Conservation (phyloP, 2,888 invertebrate genomes). For the Noctua pronuba region DNA sequence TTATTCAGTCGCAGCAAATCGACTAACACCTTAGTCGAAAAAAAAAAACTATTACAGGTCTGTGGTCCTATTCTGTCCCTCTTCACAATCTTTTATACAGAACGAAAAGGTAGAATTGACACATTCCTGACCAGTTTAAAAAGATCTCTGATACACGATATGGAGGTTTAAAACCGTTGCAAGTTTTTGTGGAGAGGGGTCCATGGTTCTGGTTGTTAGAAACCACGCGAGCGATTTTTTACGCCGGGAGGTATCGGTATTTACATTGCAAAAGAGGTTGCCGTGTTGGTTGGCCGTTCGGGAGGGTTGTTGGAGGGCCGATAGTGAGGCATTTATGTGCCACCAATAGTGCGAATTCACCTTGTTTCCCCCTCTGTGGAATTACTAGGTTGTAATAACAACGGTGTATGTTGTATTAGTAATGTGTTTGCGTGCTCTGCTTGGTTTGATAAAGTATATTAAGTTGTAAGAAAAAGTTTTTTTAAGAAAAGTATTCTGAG, state of each 20-base stretch:
- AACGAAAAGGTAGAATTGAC: slow-evolving; percentile 65
- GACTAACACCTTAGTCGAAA: slow-evolving; percentile 21
- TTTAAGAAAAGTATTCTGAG: neutral
- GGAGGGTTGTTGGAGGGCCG: slow-evolving; percentile 34
- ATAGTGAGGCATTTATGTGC: slow-evolving; percentile 60
- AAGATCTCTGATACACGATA: slow-evolving; percentile 56
- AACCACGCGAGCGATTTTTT: slow-evolving; percentile 63
- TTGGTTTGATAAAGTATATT: neutral
- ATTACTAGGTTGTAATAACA: slow-evolving; percentile 50
- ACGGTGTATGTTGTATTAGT: slow-evolving; percentile 7
- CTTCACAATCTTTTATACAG: slow-evolving; percentile 60
- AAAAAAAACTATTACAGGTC: slow-evolving; percentile 50
- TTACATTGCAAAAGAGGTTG: slow-evolving; percentile 70
- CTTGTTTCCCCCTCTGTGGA: slow-evolving; percentile 43
- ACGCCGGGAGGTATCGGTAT: slow-evolving; percentile 54
- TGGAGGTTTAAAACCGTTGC: slow-evolving; percentile 17
- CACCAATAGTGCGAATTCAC: slow-evolving; percentile 61
- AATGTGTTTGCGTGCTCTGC: slow-evolving; percentile 10
- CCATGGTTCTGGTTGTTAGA: slow-evolving; percentile 36
- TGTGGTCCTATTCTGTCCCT: slow-evolving; percentile 42
- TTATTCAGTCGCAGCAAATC: slow-evolving; percentile 34
- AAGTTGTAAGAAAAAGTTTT: slow-evolving; percentile 7
- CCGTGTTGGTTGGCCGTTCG: slow-evolving; percentile 60
- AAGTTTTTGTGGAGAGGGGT: slow-evolving; percentile 32
- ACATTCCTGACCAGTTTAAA: slow-evolving; percentile 47